phyloP scores from a whole-genome alignment of 92 coral and sea anemone species.

The Metridium senile region DNA sequence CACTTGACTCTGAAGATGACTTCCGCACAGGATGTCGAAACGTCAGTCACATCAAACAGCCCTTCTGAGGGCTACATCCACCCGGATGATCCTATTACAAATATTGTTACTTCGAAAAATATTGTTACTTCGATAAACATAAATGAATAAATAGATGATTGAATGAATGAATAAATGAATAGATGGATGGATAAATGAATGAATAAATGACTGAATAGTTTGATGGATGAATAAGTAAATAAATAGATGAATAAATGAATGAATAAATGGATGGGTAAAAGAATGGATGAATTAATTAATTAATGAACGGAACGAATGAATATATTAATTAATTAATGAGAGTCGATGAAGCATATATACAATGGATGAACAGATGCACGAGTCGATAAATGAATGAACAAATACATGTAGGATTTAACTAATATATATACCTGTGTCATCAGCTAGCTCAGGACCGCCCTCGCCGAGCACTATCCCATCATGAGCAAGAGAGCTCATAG shows the following conservation, averaged over 20 bases:
- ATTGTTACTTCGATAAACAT: too few relatives aligned
- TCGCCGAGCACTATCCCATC: slow-evolving; percentile 20
- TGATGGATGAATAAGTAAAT: background rate
- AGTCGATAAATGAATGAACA: background rate
- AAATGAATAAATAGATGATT: background rate
- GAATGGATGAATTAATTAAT: background rate
- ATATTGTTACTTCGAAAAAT: too few relatives aligned
- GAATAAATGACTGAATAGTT: too few relatives aligned
- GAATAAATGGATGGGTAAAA: background rate
- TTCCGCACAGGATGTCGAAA: too few relatives aligned
- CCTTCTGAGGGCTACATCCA: too few relatives aligned
- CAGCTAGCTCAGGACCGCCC: slow-evolving; percentile 23
- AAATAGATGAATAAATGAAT: background rate
- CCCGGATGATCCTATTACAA: too few relatives aligned
- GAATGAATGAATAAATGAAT: slow-evolving; percentile 1
- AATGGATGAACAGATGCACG: too few relatives aligned
- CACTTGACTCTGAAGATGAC: too few relatives aligned
- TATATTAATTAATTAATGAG: background rate
- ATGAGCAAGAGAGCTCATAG: slow-evolving; percentile 22
- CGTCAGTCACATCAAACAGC: too few relatives aligned
- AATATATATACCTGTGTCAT: slow-evolving; percentile 58
- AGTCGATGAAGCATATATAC: too few relatives aligned
- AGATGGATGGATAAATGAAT: background rate
- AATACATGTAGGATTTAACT: background rate
- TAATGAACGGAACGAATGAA: background rate